Evolutionary conservation across 30 jellyfish, hydroid and myxozoan species (phyloP), one percentile per base, ranked within the genome.

Genomic region (Cassiopea andromeda): DNA sequence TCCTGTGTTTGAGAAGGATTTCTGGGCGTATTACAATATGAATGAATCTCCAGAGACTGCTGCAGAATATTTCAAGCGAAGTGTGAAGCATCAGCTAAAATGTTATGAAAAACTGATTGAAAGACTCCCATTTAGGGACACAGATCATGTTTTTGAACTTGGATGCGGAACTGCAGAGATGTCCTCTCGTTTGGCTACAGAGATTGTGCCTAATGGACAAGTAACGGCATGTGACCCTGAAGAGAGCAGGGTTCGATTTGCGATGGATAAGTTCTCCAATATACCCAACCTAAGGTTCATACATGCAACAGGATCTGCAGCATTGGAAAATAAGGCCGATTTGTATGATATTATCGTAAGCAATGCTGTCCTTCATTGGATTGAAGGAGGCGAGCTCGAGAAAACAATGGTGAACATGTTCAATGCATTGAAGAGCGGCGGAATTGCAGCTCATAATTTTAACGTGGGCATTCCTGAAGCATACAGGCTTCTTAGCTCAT

Each of bases 111-210:
- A 5, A 2, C 15, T 76, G 69, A 18, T 76, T 60, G 57, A 43
- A n/a, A 46, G 85, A 4, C 45, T 76, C 14, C 48, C 45, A 16
- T 43, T 76, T 44, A 38, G 18, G 47, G 69, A 47, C 46, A 69
- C 68, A 9, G 85, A 76, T 48, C 60, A 76, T 47, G 69, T 76
- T 15, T 76, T 76, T 48, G 85, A 76, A 48, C 48, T 76, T 80
- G 89, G 89, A 43, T 80, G 89, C 44, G 89, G 89, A 57, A 80
- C 89, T 12, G 89, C 80, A 14, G 78, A 61, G 57, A 46, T 67
- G 44, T 75, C 89, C 4, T 79, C 89, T 54, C 46, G 61, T 80
- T 46, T 80, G 77, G 89, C 89, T 13, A 46, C 18, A 80, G 72
- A 64, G 54, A 61, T 60, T 75, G 80, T 60, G 15, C 44, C 61